Evolutionary conservation across 2,113 vertebrate species (phyloP).

Genomic region (Rhipidura dahli): DNA sequence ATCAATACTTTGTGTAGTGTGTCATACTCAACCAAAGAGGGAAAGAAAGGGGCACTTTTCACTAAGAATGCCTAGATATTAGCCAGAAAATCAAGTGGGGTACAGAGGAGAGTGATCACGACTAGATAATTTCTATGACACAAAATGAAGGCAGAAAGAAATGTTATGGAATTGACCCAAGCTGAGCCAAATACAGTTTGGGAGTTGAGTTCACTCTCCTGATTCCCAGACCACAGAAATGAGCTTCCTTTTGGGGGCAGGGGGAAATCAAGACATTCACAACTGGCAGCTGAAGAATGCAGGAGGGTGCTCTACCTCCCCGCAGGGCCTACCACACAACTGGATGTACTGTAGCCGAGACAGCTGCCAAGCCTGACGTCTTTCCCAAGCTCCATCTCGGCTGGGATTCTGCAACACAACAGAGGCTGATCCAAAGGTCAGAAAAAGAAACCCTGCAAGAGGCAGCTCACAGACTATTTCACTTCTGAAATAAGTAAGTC

Average conservation of each 20-base stretch:
- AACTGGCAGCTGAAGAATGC: not conserved
- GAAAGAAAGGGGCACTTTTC: not conserved
- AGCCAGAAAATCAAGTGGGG: not conserved
- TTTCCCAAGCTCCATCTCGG: not conserved
- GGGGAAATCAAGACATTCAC: not conserved
- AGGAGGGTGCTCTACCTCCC: not conserved
- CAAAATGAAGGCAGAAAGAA: not conserved
- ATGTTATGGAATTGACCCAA: not conserved
- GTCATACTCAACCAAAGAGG: not conserved
- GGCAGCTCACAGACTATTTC: not conserved
- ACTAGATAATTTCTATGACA: not conserved
- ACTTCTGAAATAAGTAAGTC: not conserved
- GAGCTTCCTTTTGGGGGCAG: not conserved
- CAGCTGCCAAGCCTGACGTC: not conserved
- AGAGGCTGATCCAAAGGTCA: conserved; percentile 33
- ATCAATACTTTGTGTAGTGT: not conserved
- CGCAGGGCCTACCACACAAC: not conserved
- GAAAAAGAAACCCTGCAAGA: not conserved
- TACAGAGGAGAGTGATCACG: not conserved
- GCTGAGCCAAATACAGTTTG: not conserved
- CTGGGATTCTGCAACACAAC: not conserved
- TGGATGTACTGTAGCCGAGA: not conserved
- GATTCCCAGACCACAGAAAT: not conserved
- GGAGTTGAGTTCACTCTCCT: not conserved
- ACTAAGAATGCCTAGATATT: not conserved